Evolutionary conservation across 2,113 vertebrate species (phyloP).

Genomic region (Aldabrachelys gigantea): DNA sequence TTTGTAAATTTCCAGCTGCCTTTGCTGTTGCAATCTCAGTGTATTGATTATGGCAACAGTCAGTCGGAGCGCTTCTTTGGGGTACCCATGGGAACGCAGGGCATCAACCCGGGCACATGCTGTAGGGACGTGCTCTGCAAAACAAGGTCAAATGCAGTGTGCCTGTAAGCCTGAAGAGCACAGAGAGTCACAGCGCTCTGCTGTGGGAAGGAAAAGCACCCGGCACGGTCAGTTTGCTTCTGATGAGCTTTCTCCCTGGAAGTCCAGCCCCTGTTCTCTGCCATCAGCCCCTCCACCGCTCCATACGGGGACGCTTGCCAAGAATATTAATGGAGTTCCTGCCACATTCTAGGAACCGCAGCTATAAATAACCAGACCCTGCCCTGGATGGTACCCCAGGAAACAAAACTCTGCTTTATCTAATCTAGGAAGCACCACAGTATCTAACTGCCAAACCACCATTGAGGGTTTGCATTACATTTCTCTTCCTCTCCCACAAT

Average conservation of each 20-base stretch:
- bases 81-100: conserved; percentile 96
- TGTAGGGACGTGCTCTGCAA: conserved; percentile 94
- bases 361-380: conserved; percentile 21
- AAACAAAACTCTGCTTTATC: not conserved
- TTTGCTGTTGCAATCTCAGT: conserved; percentile 93
- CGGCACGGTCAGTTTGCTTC: not conserved
- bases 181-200: rapidly evolving
- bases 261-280: not conserved
- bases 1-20: conserved; percentile 97
- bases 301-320: not conserved
- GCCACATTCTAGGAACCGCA: not conserved
- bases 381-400: not conserved
- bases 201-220: not conserved
- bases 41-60: conserved; percentile 98
- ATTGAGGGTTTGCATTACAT: not conserved
- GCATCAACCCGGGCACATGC: conserved; percentile 97
- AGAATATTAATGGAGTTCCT: not conserved
- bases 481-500: not conserved
- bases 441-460: rapidly evolving
- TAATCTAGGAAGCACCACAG: not conserved
- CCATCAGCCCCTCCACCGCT: not conserved
- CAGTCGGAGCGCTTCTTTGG: conserved; percentile 95
- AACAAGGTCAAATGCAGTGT: conserved; percentile 31
- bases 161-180: not conserved
- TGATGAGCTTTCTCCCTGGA: rapidly evolving